Percentiles rank a stretch among this genome's conserved stretches.
Evolutionary conservation across 2,888 invertebrate species (phyloP).

Genomic region (Ptilodon capucinus): DNA sequence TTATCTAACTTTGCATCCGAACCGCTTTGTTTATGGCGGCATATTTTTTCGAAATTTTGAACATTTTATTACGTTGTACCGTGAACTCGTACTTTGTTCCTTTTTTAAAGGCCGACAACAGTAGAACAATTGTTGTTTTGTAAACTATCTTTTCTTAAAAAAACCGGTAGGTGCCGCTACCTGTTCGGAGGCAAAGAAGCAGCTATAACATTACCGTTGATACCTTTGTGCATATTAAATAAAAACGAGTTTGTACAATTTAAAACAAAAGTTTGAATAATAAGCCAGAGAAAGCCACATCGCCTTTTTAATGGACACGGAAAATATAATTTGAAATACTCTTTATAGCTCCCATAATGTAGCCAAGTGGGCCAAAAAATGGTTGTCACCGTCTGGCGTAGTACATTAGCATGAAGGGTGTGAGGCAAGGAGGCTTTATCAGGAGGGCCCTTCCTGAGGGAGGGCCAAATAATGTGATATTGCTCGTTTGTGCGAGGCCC

Average conservation of each 20-base stretch:
- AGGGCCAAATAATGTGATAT: constrained; percentile 82
- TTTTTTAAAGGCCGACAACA: constrained; percentile 59
- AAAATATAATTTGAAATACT: constrained; percentile 81
- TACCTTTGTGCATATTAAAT: constrained; percentile 25
- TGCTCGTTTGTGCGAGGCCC: constrained; percentile 82
- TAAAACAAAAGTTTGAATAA: constrained; percentile 56
- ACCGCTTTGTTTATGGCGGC: constrained; percentile 78
- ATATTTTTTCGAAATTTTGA: constrained; percentile 80
- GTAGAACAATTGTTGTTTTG: constrained; percentile 67
- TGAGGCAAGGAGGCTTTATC: constrained; percentile 80
- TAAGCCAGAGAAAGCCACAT: constrained; percentile 62
- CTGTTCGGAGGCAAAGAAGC: constrained; percentile 51
- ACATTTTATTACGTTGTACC: constrained; percentile 77
- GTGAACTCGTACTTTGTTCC: constrained; percentile 62
- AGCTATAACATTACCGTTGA: constrained; percentile 31
- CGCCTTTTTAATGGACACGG: constrained; percentile 79
- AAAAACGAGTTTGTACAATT: constrained; percentile 33
- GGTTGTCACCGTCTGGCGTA: constrained; percentile 82
- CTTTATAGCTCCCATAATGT: constrained; percentile 79
- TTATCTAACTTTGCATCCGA: constrained; percentile 83
- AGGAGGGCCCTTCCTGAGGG: constrained; percentile 82
- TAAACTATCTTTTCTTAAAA: constrained; percentile 51
- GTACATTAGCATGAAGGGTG: constrained; percentile 81
- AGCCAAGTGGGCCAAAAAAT: constrained; percentile 82
- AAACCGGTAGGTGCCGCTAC: constrained; percentile 55